A percentile compares a stretch with the other conserved stretches of the same genome.
These are phyloP conservation scores for Petroica traversi DNA, from an alignment of 2,113 vertebrate genomes.

Conservation along the genomic window DNA sequence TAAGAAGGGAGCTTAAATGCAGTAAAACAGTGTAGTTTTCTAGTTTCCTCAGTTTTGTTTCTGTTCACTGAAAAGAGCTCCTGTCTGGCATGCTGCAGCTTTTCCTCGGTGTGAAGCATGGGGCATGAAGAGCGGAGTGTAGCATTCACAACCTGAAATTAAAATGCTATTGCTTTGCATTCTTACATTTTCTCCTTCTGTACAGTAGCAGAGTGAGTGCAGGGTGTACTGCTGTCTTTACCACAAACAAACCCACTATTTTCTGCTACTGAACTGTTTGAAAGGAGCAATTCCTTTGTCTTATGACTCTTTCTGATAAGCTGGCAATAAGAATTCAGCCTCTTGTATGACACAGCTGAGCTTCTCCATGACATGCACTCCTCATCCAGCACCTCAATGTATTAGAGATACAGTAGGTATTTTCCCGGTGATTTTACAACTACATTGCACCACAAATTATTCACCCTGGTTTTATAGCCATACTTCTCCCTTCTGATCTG, in stretches of 20 bases:
- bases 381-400: not conserved
- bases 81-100: conserved; percentile 19
- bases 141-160: conserved; percentile 45
- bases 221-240: conserved; percentile 11
- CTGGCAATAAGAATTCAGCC: not conserved
- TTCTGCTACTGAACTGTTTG: not conserved
- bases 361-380: not conserved
- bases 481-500: not conserved
- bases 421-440: not conserved
- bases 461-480: not conserved
- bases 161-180: conserved; percentile 36
- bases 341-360: not conserved
- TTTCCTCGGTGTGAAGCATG: not conserved
- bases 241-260: not conserved
- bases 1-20: not conserved
- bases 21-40: not conserved
- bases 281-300: not conserved
- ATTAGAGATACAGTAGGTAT: not conserved
- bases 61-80: conserved; percentile 29
- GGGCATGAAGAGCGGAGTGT: not conserved
- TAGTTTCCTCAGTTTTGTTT: conserved; percentile 40
- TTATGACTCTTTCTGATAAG: not conserved
- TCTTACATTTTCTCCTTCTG: not conserved
- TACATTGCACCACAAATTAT: not conserved
- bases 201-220: not conserved